Conservation (phyloP, 2,888 invertebrate species). For the Antheraea assamensis region DNA sequence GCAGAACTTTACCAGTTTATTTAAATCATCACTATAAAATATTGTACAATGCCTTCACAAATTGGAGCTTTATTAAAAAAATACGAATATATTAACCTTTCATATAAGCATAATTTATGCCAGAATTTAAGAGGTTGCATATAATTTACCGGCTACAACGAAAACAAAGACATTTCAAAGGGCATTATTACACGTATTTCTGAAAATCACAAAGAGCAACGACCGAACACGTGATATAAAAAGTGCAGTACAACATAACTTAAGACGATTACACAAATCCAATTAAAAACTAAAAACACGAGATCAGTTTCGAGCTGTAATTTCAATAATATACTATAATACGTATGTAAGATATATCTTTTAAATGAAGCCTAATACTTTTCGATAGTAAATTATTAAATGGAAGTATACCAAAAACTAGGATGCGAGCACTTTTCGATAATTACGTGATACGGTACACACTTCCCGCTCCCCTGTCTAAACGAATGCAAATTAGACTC, state of each 20-base stretch:
- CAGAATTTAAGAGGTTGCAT: background rate
- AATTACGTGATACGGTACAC: background rate
- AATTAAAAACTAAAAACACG: background rate
- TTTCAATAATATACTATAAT: background rate
- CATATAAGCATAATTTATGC: background rate
- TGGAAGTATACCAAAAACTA: background rate
- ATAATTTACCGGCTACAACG: background rate
- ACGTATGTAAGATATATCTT: too few relatives aligned
- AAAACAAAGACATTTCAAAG: background rate
- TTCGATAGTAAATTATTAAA: background rate
- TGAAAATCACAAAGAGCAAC: background rate
- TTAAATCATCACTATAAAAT: too few relatives aligned
- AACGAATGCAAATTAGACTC: slow-evolving; percentile 1
- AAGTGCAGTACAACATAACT: background rate
- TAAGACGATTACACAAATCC: background rate
- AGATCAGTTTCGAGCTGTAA: background rate
- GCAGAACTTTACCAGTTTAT: too few relatives aligned
- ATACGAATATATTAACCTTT: too few relatives aligned
- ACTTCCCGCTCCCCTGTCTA: slow-evolving; percentile 1
- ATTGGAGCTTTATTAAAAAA: background rate
- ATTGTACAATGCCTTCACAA: background rate
- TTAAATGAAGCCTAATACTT: too few relatives aligned
- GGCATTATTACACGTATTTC: background rate
- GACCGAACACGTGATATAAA: background rate
- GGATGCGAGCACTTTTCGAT: background rate